A percentile compares a stretch with the other conserved stretches of the same genome.
phyloP scores from a whole-genome alignment of 1,140 invertebrate species.

The Drosophila asahinai region DNA sequence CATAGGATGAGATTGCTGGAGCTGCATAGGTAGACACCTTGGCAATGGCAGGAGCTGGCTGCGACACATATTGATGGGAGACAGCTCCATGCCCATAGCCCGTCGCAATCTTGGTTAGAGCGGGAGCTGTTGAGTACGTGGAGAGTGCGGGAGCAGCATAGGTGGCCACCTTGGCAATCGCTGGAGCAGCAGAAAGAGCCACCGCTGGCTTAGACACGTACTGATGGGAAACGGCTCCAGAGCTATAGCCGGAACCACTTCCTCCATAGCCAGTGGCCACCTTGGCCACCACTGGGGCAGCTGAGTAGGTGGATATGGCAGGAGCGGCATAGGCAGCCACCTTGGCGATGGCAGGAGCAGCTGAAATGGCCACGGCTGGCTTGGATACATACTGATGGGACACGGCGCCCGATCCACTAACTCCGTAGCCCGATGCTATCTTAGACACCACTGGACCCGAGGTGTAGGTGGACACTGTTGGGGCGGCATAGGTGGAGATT shows the following conservation, averaged over 20 bases:
- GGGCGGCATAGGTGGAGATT: slow-evolving; percentile 36
- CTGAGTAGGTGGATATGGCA: slow-evolving; percentile 16
- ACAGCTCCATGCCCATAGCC: slow-evolving; percentile 30
- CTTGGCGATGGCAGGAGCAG: slow-evolving; percentile 39
- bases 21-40: slow-evolving; percentile 30
- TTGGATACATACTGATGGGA: slow-evolving; percentile 60
- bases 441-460: slow-evolving; percentile 33
- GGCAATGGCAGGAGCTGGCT: slow-evolving; percentile 47
- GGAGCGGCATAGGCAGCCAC: slow-evolving; percentile 37
- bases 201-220: slow-evolving; percentile 37
- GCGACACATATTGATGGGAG: slow-evolving; percentile 63
- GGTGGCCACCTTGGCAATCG: slow-evolving; percentile 23
- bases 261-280: slow-evolving; percentile 9
- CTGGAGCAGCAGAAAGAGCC: slow-evolving; percentile 28
- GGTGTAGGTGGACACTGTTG: slow-evolving; percentile 23
- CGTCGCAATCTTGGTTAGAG: slow-evolving; percentile 4
- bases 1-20: slow-evolving; percentile 35
- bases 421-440: slow-evolving; percentile 28
- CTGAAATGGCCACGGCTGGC: slow-evolving; percentile 36
- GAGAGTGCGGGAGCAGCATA: slow-evolving; percentile 49
- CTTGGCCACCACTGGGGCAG: slow-evolving; percentile 38
- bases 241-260: slow-evolving; percentile 11
- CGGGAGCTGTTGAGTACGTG: slow-evolving; percentile 25
- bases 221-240: slow-evolving; percentile 36
- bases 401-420: slow-evolving; percentile 42